These are phyloP conservation scores for Mythimna pallens DNA, from an alignment of 2,888 invertebrate genomes.

Conservation along the genomic window DNA sequence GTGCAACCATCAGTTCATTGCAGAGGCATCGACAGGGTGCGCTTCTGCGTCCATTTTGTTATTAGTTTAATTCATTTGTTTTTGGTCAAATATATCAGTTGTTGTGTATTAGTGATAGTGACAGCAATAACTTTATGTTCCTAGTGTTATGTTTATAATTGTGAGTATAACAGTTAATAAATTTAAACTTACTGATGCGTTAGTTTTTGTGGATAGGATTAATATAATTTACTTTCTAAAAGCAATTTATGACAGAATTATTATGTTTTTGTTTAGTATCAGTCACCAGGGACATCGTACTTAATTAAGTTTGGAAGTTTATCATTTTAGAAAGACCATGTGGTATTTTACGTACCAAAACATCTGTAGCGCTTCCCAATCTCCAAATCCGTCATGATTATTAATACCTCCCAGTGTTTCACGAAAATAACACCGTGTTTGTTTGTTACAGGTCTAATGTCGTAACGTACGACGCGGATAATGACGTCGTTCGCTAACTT, in stretches of 20 bases:
- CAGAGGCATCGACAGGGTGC: slow-evolving; percentile 53
- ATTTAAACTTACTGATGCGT: not conserved
- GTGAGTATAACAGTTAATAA: slow-evolving; percentile 27
- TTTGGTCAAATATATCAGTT: slow-evolving; percentile 49
- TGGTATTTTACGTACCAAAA: slow-evolving; percentile 31
- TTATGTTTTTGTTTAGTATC: not conserved
- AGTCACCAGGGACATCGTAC: too few species aligned
- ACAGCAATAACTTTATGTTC: slow-evolving; percentile 25
- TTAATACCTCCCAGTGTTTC: slow-evolving; percentile 44
- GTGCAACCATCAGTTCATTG: slow-evolving; percentile 76
- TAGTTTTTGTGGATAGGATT: not conserved
- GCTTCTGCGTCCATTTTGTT: slow-evolving; percentile 58
- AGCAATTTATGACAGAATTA: not conserved
- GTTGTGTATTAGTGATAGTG: slow-evolving; percentile 53
- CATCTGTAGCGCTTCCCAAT: slow-evolving; percentile 7
- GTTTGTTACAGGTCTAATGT: slow-evolving; percentile 85
- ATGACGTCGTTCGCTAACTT: slow-evolving; percentile 88
- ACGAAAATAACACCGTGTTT: slow-evolving; percentile 62
- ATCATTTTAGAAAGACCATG: not conserved
- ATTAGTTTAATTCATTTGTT: slow-evolving; percentile 57
- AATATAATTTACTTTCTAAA: not conserved
- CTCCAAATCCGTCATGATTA: slow-evolving; percentile 28
- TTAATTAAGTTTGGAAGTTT: not conserved
- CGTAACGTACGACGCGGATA: slow-evolving; percentile 73
- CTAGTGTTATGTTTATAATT: slow-evolving; percentile 16